phyloP scores from a whole-genome alignment of 2,888 invertebrate species.

The Drosophila robusta region DNA sequence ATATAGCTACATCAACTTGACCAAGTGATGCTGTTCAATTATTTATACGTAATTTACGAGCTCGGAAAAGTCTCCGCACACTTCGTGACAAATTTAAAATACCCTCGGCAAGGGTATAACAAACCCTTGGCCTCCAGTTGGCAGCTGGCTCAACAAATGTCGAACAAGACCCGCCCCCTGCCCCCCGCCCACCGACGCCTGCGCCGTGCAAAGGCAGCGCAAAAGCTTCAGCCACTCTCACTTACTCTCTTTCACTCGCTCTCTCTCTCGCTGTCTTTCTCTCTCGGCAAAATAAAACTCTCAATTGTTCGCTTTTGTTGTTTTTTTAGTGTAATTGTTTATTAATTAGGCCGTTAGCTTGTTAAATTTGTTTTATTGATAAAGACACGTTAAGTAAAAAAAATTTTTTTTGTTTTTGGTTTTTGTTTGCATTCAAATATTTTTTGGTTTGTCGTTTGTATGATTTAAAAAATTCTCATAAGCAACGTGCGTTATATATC shows the following conservation, averaged over 20 bases:
- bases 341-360: conserved; percentile 65
- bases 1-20: too few relatives aligned
- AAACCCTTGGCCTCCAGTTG: background rate
- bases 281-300: conserved; percentile 46
- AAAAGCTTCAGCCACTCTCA: background rate
- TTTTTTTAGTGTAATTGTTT: conserved; percentile 64
- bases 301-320: conserved; percentile 44
- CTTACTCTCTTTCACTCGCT: background rate
- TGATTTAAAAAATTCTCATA: conserved; percentile 78
- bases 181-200: background rate
- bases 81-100: background rate
- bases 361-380: conserved; percentile 68
- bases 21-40: too few relatives aligned
- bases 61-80: too few relatives aligned
- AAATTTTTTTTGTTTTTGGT: conserved; percentile 55
- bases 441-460: conserved; percentile 50
- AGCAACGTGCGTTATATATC: conserved; percentile 78
- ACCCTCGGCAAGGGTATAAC: background rate
- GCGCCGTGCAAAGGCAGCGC: background rate
- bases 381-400: conserved; percentile 80
- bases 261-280: background rate
- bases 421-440: conserved; percentile 59
- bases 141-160: background rate
- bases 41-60: too few relatives aligned
- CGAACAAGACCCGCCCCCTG: background rate